These are phyloP conservation scores for Paradoxurus hermaphroditus DNA, from an alignment of 2,113 vertebrate species.

Conservation along the genomic window DNA sequence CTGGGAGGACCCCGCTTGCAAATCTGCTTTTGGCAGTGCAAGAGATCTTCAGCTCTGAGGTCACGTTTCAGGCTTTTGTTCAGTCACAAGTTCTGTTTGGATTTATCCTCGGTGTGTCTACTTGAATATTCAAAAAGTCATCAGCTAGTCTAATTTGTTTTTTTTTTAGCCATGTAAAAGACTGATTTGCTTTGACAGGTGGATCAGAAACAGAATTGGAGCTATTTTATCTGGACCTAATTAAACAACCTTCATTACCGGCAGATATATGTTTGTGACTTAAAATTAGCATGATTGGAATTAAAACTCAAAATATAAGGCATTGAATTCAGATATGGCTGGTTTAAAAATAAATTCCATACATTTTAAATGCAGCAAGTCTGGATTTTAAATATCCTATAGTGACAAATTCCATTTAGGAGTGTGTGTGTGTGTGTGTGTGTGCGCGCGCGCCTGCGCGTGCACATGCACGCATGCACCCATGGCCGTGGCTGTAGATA, in stretches of 20 bases:
- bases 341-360: slow-evolving; percentile 85
- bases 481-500: slow-evolving; percentile 66
- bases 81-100: slow-evolving; percentile 84
- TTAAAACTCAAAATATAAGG: slow-evolving; percentile 87
- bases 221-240: slow-evolving; percentile 91
- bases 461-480: background rate
- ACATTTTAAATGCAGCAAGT: slow-evolving; percentile 80
- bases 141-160: slow-evolving; percentile 89
- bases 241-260: slow-evolving; percentile 88
- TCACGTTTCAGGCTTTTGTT: slow-evolving; percentile 86
- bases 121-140: slow-evolving; percentile 90
- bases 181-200: slow-evolving; percentile 91
- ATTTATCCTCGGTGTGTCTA: slow-evolving; percentile 86
- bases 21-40: slow-evolving; percentile 80
- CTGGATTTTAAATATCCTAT: slow-evolving; percentile 82
- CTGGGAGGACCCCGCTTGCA: slow-evolving; percentile 67
- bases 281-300: slow-evolving; percentile 90
- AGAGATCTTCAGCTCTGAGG: slow-evolving; percentile 82
- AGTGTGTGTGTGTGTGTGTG: slow-evolving; percentile 23
- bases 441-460: background rate
- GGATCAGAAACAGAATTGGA: slow-evolving; percentile 89
- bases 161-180: slow-evolving; percentile 86
- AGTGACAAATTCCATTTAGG: slow-evolving; percentile 75
- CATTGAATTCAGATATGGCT: slow-evolving; percentile 83
- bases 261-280: slow-evolving; percentile 88